Percentiles rank a stretch among this genome's conserved stretches.
Evolutionary conservation across 1,140 invertebrate species (phyloP).

Genomic region (Micrasema minimum): DNA sequence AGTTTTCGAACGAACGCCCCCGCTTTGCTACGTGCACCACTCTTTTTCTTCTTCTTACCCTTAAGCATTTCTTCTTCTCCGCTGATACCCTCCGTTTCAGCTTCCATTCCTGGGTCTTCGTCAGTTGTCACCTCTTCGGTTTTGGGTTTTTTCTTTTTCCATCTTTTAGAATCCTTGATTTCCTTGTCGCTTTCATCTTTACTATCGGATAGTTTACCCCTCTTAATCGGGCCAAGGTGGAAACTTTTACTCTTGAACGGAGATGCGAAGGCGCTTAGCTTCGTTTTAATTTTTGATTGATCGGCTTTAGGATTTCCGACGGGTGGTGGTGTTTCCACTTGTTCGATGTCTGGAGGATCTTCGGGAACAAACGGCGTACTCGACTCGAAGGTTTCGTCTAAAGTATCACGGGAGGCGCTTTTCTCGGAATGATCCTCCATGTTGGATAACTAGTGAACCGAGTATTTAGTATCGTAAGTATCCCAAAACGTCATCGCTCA

Average conservation of each 20-base stretch:
- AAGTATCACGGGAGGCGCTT: slow-evolving; percentile 41
- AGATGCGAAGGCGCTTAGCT: slow-evolving; percentile 45
- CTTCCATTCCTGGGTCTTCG: slow-evolving; percentile 27
- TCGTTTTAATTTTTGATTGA: slow-evolving; percentile 37
- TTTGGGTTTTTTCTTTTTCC: slow-evolving; percentile 40
- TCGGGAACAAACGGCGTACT: slow-evolving; percentile 37
- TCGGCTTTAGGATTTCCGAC: slow-evolving; percentile 30
- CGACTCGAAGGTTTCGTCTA: slow-evolving; percentile 49
- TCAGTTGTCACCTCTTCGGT: slow-evolving; percentile 27
- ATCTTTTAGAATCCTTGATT: slow-evolving; percentile 24
- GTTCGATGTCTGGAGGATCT: slow-evolving; percentile 36
- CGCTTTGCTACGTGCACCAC: slow-evolving; percentile 43
- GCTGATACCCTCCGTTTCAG: slow-evolving; percentile 40
- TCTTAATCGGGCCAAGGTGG: slow-evolving; percentile 36
- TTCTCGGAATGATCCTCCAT: background rate
- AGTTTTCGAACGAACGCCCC: slow-evolving; percentile 46
- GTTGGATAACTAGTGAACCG: background rate
- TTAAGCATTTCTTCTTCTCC: slow-evolving; percentile 41
- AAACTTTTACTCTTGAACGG: slow-evolving; percentile 47
- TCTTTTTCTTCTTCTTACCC: slow-evolving; percentile 49
- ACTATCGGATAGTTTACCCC: slow-evolving; percentile 33
- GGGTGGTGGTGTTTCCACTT: slow-evolving; percentile 35
- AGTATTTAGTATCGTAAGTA: background rate
- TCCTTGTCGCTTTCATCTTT: slow-evolving; percentile 47
- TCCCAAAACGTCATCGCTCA: background rate